A percentile compares a stretch with the other conserved stretches of the same genome.
phyloP scores from a whole-genome alignment of 2,888 invertebrate genomes.

The Diarsia mendica region DNA sequence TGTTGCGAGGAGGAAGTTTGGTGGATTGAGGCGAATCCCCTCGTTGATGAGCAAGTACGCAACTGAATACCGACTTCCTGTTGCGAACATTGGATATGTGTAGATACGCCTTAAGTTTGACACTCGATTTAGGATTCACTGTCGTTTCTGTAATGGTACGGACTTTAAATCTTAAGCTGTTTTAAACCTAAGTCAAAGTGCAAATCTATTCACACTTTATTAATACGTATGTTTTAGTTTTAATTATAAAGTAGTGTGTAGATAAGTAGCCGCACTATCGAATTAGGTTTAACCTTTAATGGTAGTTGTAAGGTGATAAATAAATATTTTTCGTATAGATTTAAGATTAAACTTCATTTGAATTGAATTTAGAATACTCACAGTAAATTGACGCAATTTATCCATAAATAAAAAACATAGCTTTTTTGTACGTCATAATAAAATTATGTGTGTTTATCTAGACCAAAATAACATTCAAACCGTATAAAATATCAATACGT shows the following conservation, averaged over 20 bases:
- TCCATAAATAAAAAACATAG: no score
- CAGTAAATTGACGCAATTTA: no score
- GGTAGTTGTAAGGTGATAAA: no score
- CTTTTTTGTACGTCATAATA: no score
- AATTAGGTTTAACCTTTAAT: no score
- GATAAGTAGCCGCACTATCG: no score
- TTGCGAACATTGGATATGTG: conserved; percentile 69
- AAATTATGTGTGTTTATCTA: background rate
- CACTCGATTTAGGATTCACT: conserved; percentile 44
- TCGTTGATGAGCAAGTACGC: conserved; percentile 77
- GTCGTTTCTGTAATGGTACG: conserved; percentile 6
- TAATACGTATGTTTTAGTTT: no score
- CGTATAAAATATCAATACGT: background rate
- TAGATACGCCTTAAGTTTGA: conserved; percentile 61
- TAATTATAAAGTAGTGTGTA: no score
- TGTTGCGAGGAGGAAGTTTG: conserved; percentile 82
- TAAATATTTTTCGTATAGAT: no score
- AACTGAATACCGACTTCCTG: conserved; percentile 76
- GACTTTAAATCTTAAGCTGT: conserved; percentile 14
- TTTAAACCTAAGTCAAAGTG: background rate
- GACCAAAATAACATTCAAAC: background rate
- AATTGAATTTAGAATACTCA: no score
- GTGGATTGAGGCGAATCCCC: conserved; percentile 80
- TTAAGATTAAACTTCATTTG: no score
- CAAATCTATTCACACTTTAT: background rate